A percentile compares a stretch with the other conserved stretches of the same genome.
Evolutionary conservation across 2,797 vertebrate species (phyloP).

Genomic region (Sylvilagus floridanus): DNA sequence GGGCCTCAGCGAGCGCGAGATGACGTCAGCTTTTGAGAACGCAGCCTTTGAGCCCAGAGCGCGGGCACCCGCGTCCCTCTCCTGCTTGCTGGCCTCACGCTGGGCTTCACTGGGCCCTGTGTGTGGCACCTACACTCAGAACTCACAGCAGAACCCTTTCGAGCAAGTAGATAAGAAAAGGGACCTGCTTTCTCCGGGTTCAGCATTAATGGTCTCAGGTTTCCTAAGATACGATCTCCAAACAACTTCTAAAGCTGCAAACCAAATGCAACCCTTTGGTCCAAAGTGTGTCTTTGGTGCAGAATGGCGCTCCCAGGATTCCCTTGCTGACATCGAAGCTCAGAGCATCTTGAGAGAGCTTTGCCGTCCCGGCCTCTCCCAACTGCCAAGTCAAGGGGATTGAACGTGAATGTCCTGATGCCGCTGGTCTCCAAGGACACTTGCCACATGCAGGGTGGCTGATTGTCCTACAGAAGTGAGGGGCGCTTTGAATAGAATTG

Average conservation of each 20-base stretch:
- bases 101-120: not conserved
- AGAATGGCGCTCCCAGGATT: not conserved
- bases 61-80: not conserved
- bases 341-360: not conserved
- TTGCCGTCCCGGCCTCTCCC: not conserved
- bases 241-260: slow-evolving; percentile 11
- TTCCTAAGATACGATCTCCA: not conserved
- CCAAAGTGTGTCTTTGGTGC: not conserved
- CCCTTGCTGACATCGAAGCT: not conserved
- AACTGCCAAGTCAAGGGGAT: not conserved
- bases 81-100: not conserved
- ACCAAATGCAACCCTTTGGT: not conserved
- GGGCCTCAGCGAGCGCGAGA: slow-evolving; percentile 6
- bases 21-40: slow-evolving; percentile 63
- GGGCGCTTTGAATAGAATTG: not conserved
- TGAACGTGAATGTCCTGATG: not conserved
- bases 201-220: slow-evolving; percentile 39
- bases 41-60: not conserved
- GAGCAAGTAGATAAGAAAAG: slow-evolving; percentile 44
- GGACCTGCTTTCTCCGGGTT: slow-evolving; percentile 24
- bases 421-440: not conserved
- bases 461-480: not conserved
- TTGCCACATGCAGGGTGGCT: not conserved
- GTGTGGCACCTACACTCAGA: not conserved
- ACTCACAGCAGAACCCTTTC: slow-evolving; percentile 5